These are phyloP conservation scores for Crocidura indochinensis DNA, from an alignment of 2,797 vertebrate species.

Conservation along the genomic window DNA sequence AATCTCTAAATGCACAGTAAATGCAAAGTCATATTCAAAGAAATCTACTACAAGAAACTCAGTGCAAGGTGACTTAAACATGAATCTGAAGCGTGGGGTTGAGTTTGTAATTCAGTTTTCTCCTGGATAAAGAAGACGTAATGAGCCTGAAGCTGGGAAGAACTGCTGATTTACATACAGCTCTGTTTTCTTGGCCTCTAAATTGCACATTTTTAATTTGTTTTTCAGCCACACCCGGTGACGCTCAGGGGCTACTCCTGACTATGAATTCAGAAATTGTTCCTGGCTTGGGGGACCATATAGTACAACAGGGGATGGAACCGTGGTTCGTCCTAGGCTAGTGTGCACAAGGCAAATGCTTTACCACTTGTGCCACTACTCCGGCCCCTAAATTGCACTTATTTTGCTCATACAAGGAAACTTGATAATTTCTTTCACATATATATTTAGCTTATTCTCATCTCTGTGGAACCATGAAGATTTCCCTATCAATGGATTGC, in stretches of 20 bases:
- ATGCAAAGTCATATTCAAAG: conserved; percentile 61
- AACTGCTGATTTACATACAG: neutral
- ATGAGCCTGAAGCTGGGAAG: conserved; percentile 38
- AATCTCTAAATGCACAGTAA: conserved; percentile 61
- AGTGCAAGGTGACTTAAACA: neutral
- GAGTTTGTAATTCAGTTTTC: neutral
- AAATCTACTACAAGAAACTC: neutral
- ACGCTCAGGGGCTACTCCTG: no score
- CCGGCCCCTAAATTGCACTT: neutral
- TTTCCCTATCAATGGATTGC: neutral
- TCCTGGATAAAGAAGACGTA: neutral
- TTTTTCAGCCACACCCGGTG: no score
- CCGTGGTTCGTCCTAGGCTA: no score
- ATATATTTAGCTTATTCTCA: conserved; percentile 17
- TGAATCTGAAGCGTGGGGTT: neutral
- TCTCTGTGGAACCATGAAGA: conserved; percentile 20
- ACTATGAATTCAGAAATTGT: no score
- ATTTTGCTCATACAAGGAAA: conserved; percentile 51
- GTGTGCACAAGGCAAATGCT: no score
- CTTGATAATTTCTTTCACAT: conserved; percentile 52
- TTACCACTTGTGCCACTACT: no score
- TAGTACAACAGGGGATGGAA: no score
- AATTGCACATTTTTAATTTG: neutral
- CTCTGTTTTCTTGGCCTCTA: neutral
- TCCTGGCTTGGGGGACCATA: no score